Base-by-base conservation (phyloP, 2,113 vertebrate species). In the Nothoprocta perdicaria region DNA sequence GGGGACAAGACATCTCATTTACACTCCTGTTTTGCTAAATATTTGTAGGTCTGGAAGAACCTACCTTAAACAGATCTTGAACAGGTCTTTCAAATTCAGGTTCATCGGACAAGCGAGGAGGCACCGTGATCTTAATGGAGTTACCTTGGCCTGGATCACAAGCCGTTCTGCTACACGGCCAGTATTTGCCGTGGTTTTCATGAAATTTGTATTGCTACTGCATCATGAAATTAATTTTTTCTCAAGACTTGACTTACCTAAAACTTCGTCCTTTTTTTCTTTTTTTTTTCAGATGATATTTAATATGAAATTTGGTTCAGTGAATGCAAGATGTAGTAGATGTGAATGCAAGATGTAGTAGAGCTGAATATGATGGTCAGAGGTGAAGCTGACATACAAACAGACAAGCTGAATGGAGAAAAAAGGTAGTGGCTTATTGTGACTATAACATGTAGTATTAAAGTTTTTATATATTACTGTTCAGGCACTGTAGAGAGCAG, bases 11-110 rank as follows among this genome's bases (percentile, higher is more conserved):
- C 0, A 27, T 72, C 4, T 84, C 10, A 38, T 21, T 82, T 79
- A 1, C 8, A 87, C 12, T 4, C 45, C 27, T 9, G 3, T 75
- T 67, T 67, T 14, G 2, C 13, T 71, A 26, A 71, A 41, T 6
- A 6, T 6, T 1, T 4, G 1, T 65, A 23, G 3, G 1, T 40
- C 6, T 84, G 23, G 22, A 91, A 43, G 57, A 50, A 41, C 12
- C 0, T 0, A 15, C 17, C 4, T 38, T 38, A 38, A 38, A 38
- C 35, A 38, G 35, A 38, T 15, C 27, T n/a, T 61, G 11, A 52
- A 60, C 4, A 27, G 12, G 8, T 7, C 35, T 55, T 61, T 76
- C 48, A 46, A 21, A n/a, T 5, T 66, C 11, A 13, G 33, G 10
- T 60, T 76, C 7, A 9, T 65, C 26, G 29, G 21, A 9, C 3